Conservation (phyloP, 2,797 vertebrate species). For the Darevskia mixta region DNA sequence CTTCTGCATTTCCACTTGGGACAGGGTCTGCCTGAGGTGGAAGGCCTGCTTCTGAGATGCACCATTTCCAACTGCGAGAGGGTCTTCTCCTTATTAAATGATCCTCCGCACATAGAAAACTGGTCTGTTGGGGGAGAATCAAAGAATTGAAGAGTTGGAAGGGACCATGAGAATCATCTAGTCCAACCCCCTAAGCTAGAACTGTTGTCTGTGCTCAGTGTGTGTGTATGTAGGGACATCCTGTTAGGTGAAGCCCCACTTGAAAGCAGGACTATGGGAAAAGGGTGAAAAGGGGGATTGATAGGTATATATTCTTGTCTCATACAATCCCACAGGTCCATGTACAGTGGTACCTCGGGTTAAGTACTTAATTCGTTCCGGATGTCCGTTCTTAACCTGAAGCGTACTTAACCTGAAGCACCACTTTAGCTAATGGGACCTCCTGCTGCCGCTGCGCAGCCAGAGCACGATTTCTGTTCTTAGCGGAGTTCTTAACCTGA, state of each 20-base stretch:
- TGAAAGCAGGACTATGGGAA: not conserved
- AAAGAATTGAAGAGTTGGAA: too few species aligned
- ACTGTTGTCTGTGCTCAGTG: not conserved
- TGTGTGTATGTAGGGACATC: not conserved
- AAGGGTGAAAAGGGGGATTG: not conserved
- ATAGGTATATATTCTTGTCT: not conserved
- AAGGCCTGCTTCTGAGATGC: not conserved
- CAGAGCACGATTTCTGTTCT: too few species aligned
- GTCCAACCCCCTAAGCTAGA: not conserved
- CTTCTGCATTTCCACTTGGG: too few species aligned
- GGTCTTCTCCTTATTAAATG: not conserved
- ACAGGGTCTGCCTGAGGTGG: not conserved
- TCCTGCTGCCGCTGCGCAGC: too few species aligned
- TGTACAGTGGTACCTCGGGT: not conserved
- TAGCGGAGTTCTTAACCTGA: too few species aligned
- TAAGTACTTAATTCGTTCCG: too few species aligned
- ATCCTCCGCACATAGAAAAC: not conserved
- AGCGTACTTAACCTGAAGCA: too few species aligned
- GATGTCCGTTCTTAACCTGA: too few species aligned
- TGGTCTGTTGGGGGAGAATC: not conserved
- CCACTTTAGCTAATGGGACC: too few species aligned
- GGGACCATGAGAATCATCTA: too few species aligned
- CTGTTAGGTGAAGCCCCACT: not conserved
- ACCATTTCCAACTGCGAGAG: not conserved
- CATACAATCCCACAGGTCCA: not conserved